Evolutionary conservation across 2,113 vertebrate genomes (phyloP).

Genomic region (Lepidothrix coronata): DNA sequence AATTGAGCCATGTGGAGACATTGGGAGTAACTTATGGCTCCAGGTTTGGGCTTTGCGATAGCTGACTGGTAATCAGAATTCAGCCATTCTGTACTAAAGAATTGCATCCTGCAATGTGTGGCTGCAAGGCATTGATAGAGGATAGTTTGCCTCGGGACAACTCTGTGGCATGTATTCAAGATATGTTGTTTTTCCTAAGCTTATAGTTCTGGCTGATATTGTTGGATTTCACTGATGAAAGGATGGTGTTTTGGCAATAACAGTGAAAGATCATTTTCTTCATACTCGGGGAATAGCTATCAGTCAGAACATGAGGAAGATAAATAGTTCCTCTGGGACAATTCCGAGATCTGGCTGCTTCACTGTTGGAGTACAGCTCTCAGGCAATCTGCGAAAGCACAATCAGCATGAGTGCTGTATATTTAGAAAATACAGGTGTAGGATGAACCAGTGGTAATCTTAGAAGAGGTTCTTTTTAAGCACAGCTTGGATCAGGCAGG

Average conservation of each 20-base stretch:
- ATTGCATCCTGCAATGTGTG: background rate
- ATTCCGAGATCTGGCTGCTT: background rate
- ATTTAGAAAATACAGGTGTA: background rate
- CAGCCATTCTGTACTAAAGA: background rate
- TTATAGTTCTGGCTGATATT: background rate
- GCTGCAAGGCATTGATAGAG: background rate
- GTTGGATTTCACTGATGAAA: background rate
- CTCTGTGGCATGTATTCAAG: background rate
- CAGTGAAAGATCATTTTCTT: background rate
- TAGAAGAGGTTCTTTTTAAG: background rate
- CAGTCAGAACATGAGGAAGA: background rate
- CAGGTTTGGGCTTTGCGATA: background rate
- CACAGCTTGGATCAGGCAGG: background rate
- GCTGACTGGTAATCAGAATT: background rate
- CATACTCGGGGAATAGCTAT: background rate
- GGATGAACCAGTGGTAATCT: background rate
- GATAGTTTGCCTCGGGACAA: background rate
- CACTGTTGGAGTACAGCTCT: fast-evolving
- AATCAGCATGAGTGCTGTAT: background rate
- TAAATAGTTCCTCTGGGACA: background rate
- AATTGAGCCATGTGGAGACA: background rate
- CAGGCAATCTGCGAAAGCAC: background rate
- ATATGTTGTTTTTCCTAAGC: background rate
- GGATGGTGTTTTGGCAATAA: background rate
- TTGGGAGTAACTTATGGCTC: background rate